Evolutionary conservation across 2,113 vertebrate species (phyloP), one percentile per base, ranked within the genome.

Genomic region (Pyrgilauda ruficollis): DNA sequence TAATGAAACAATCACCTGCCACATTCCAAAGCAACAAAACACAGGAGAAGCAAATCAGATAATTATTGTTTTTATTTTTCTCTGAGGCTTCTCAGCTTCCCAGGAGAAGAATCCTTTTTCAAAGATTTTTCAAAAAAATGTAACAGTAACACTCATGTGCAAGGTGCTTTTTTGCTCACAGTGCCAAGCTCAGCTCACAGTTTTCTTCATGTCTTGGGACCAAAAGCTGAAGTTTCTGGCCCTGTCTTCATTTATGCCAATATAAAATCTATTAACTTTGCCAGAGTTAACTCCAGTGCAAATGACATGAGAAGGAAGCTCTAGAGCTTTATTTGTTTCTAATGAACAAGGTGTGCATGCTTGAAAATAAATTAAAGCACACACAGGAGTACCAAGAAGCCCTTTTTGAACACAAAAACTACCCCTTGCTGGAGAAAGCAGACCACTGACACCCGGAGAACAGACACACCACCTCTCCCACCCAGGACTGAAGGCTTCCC

Each of bases 401-500:
- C 13, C 11, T 49, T 83, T 89, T 30, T 33, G 41, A 80, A 7
- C 20, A 37, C 22, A 59, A 74, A 89, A 89, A 35, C 2, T n/a
- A 16, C 14, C 12, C 35, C n/a, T 73, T 68, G 31, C 11, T 68
- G 20, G 28, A 35, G 15, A 59, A 61, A 37, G 70, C 33, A 85
- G 43, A 53, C 43, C 22, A 18, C 20, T 23, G 72, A 8, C 28
- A 53, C 6, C 30, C 0, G 0, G 39, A 39, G 26, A 0, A 3
- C 72, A 62, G 37, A 35, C 22, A 52, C 19, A 30, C 1, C 18
- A 46, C 18, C 4, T 49, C 28, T 50, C 43, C 39, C 31, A 21
- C 12, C 33, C 33, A 24, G 55, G 58, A 46, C 1, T 79, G 52
- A 64, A 75, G 26, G 12, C 2, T 81, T 78, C 43, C n/a, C 27